Percentiles rank a stretch among this genome's conserved stretches.
phyloP scores from a whole-genome alignment of 2,888 invertebrate genomes.

The Coenonympha arcania region DNA sequence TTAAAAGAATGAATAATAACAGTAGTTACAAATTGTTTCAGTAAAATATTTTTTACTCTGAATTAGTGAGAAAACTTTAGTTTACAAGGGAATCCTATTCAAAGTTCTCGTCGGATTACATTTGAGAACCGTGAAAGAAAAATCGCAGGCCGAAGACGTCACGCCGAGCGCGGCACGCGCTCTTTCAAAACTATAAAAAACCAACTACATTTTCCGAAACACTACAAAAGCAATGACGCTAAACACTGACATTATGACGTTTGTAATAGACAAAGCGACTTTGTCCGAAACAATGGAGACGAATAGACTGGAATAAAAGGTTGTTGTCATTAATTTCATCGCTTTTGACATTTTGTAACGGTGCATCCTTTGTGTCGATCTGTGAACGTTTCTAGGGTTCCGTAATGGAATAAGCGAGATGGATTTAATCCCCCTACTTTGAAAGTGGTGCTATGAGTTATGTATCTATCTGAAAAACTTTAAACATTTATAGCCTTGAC shows the following conservation, averaged over 20 bases:
- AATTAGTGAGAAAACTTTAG: background rate
- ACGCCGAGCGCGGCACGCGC: slow-evolving; percentile 62
- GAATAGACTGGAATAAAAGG: slow-evolving; percentile 64
- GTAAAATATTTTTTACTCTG: background rate
- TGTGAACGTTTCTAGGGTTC: slow-evolving; percentile 37
- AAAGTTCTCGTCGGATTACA: slow-evolving; percentile 38
- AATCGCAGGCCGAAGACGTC: slow-evolving; percentile 52
- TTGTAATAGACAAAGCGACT: slow-evolving; percentile 67
- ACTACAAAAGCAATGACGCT: slow-evolving; percentile 66
- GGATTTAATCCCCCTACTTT: too few relatives aligned
- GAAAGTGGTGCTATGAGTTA: too few relatives aligned
- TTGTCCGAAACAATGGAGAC: slow-evolving; percentile 59
- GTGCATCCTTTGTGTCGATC: slow-evolving; percentile 50
- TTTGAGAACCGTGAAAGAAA: slow-evolving; percentile 59
- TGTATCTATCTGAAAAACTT: too few relatives aligned
- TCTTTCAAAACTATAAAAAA: slow-evolving; percentile 61
- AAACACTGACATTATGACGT: slow-evolving; percentile 70
- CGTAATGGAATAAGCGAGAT: background rate
- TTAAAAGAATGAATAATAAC: too few relatives aligned
- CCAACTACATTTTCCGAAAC: slow-evolving; percentile 55
- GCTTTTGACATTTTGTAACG: slow-evolving; percentile 68
- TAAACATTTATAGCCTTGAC: too few relatives aligned
- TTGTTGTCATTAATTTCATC: slow-evolving; percentile 68
- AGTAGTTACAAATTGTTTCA: too few relatives aligned
- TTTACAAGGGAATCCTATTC: slow-evolving; percentile 26